Conservation (phyloP, 2,797 vertebrate species). For the Acipenser ruthenus region DNA sequence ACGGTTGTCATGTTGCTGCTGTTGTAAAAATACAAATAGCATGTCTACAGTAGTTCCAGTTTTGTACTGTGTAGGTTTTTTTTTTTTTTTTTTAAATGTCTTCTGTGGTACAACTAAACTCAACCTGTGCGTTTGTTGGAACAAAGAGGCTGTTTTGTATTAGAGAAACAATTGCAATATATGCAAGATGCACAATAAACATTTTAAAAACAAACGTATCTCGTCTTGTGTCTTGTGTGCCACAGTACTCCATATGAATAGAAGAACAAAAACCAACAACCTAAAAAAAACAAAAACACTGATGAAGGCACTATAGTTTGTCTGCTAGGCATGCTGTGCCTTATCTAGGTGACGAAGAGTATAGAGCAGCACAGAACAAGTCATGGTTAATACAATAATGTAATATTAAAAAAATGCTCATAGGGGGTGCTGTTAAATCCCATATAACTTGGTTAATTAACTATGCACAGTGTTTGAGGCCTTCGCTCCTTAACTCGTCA, state of each 20-base stretch:
- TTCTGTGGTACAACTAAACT: conserved; percentile 41
- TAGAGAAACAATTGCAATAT: conserved; percentile 52
- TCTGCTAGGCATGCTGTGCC: too few species aligned
- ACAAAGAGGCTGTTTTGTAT: conserved; percentile 46
- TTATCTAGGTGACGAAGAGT: too few species aligned
- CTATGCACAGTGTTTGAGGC: too few species aligned
- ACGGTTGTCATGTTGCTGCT: background rate
- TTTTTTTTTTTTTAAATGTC: conserved; percentile 14
- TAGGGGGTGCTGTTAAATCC: too few species aligned
- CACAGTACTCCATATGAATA: background rate
- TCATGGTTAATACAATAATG: too few species aligned
- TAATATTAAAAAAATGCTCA: too few species aligned
- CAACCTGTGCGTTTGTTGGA: conserved; percentile 47
- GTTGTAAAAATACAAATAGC: conserved; percentile 3
- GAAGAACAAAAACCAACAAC: too few species aligned
- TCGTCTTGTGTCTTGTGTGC: background rate
- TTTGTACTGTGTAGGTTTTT: conserved; percentile 1
- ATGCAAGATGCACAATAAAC: conserved; percentile 56
- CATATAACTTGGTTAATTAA: too few species aligned
- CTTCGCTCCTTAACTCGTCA: too few species aligned
- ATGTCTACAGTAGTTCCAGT: conserved; percentile 10
- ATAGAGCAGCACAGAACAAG: too few species aligned
- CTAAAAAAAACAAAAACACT: too few species aligned
- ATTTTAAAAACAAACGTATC: conserved; percentile 35
- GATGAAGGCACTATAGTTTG: too few species aligned